phyloP scores from a whole-genome alignment of 2,113 vertebrate genomes.

The Melanostigma gelatinosum region DNA sequence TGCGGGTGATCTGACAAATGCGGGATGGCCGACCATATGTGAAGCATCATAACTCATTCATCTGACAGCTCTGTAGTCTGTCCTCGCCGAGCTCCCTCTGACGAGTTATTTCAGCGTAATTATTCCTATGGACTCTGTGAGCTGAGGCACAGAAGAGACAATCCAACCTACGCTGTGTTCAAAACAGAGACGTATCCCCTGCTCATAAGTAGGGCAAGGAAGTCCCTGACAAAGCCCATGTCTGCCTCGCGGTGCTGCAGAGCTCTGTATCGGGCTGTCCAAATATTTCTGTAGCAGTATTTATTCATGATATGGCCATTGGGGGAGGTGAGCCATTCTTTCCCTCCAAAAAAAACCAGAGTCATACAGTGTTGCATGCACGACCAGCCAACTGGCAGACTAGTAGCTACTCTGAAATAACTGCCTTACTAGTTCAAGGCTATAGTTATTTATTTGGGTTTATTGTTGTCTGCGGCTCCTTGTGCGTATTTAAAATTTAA shows the following conservation, averaged over 20 bases:
- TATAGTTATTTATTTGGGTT: constrained; percentile 59
- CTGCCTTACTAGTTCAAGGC: constrained; percentile 56
- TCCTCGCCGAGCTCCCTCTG: constrained; percentile 10
- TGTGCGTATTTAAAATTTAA: constrained; percentile 39
- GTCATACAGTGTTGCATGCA: constrained; percentile 56
- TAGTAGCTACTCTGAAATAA: constrained; percentile 65
- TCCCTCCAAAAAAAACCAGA: constrained; percentile 55
- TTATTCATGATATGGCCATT: constrained; percentile 77
- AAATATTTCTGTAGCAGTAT: constrained; percentile 79
- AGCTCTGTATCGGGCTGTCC: constrained; percentile 70
- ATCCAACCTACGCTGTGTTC: constrained; percentile 44
- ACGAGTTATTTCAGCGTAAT: constrained; percentile 5
- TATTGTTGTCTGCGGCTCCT: constrained; percentile 34
- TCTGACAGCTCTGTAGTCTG: neutral
- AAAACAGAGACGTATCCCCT: constrained; percentile 60
- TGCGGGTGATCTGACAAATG: constrained; percentile 2
- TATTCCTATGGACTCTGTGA: neutral
- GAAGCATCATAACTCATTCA: constrained; percentile 24
- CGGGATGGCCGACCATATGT: neutral
- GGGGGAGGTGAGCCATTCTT: constrained; percentile 66
- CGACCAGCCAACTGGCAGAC: constrained; percentile 69
- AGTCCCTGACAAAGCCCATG: constrained; percentile 69
- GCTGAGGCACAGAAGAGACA: constrained; percentile 16
- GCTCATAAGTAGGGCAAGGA: constrained; percentile 71
- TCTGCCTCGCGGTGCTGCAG: constrained; percentile 61